Base-by-base conservation (phyloP, 2,888 invertebrate genomes). In the Entomobrya multifasciata region DNA sequence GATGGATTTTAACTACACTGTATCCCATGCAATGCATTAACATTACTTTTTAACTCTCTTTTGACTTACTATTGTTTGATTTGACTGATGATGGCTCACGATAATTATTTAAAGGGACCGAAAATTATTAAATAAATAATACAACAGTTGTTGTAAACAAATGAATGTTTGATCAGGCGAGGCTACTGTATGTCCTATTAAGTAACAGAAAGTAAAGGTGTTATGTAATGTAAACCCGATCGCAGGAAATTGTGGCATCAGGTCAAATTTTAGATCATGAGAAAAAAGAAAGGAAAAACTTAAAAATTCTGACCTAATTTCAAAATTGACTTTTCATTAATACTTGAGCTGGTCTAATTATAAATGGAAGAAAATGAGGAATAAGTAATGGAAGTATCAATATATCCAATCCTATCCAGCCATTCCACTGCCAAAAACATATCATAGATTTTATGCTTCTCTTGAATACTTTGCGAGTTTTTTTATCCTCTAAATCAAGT, bases 81-180 rank as follows among this genome's bases (percentile, higher is more conserved):
- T 65, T 36, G 15, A 20, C 20, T 49, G 0, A 3, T 44, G 67
- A n/a, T 2, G 10, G 25, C n/a, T 65, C 4, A 30, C 22, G 1
- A 10, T 65, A 41, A 30, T 44, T 30, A 11, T 72, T 79, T 79
- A 79, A 79, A 79, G 67, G 79, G 79, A 65, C 65, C 36, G 22
- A 41, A 11, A 60, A 13, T 60, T 8, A 55, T 67, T 41, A 67
- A 67, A 20, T 44, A 44, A n/a, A 25, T 15, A 44, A 41, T 11
- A 65, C 30, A 47, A 44, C 78, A 79, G 27, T 57, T 65, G 79
- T 44, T 52, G 79, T 49, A 52, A n/a, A 52, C 22, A 47, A 70
- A 49, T 74, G 30, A 11, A 11, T 20, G 27, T 49, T 72, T 22
- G 72, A 10, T 22, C 36, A 62, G 5, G 55, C 55, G 22, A 65